phyloP scores from a whole-genome alignment of 1,140 invertebrate species.

The Proctacanthus coquilletti region DNA sequence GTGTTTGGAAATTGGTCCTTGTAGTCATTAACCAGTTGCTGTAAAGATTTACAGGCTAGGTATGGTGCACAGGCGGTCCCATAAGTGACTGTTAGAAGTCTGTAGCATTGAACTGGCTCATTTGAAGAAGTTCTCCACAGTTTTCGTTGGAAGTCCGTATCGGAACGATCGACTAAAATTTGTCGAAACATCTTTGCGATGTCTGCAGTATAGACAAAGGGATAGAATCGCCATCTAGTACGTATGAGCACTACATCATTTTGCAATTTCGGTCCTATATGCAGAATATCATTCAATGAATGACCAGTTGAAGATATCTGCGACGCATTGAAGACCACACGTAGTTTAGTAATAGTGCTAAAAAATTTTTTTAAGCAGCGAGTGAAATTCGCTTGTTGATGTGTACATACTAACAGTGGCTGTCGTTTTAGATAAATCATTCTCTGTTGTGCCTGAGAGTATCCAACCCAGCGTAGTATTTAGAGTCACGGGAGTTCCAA shows the following conservation, averaged over 20 bases:
- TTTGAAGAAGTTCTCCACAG: conserved; percentile 19
- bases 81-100: conserved; percentile 21
- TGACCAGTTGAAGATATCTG: conserved; percentile 10
- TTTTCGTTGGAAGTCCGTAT: conserved; percentile 22
- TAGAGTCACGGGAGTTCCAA: too few species aligned
- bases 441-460: too few species aligned
- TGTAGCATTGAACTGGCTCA: conserved; percentile 14
- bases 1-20: conserved; percentile 16
- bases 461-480: too few species aligned
- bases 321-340: conserved; percentile 18
- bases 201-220: conserved; percentile 16
- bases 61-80: conserved; percentile 16
- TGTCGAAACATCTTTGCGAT: conserved; percentile 24
- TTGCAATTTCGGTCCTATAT: conserved; percentile 20
- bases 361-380: too few species aligned
- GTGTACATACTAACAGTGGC: too few species aligned
- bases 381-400: too few species aligned
- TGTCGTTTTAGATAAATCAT: too few species aligned
- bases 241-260: conserved; percentile 23
- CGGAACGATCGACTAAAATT: conserved; percentile 9
- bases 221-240: conserved; percentile 17
- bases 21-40: conserved; percentile 19
- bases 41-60: conserved; percentile 14
- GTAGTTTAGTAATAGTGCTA: conserved; percentile 19
- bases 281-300: conserved; percentile 21